These are phyloP conservation scores for Pleuronectes platessa DNA, from an alignment of 2,113 vertebrate genomes.

Conservation along the genomic window DNA sequence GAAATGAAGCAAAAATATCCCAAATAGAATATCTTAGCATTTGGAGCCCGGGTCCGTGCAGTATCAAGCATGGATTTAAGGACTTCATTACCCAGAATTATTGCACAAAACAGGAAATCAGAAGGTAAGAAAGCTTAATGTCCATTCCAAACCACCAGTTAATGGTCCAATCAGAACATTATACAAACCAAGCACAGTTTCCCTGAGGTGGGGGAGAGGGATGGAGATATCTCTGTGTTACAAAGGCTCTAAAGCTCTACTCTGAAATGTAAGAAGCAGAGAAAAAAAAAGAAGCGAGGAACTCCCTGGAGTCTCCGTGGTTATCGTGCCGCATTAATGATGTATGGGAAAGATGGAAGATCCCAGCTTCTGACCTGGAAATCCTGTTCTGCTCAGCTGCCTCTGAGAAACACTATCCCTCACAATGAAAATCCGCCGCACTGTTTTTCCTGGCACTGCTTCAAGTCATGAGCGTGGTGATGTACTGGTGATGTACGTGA, in stretches of 20 bases:
- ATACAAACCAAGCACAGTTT: neutral
- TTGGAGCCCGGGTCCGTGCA: too few species aligned
- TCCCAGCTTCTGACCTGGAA: conserved; percentile 33
- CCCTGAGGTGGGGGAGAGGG: neutral
- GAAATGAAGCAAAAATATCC: too few species aligned
- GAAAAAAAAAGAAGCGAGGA: conserved; percentile 7
- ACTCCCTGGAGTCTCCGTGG: conserved; percentile 7
- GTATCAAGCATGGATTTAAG: too few species aligned
- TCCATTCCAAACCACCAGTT: neutral
- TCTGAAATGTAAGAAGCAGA: neutral
- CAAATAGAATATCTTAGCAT: too few species aligned
- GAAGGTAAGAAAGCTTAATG: neutral
- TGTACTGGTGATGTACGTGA: too few species aligned
- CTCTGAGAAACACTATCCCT: conserved; percentile 1
- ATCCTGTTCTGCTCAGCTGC: conserved; percentile 22
- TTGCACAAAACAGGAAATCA: neutral
- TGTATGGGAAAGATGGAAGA: conserved; percentile 23
- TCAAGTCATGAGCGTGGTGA: neutral
- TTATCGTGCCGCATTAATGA: conserved; percentile 30
- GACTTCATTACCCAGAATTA: too few species aligned
- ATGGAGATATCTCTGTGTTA: conserved; percentile 10
- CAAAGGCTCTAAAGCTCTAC: conserved; percentile 5
- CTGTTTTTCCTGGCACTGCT: neutral
- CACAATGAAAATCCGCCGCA: neutral
- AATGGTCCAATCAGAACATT: neutral